Conservation (phyloP, 2,797 vertebrate genomes). For the Spinus pinus region DNA sequence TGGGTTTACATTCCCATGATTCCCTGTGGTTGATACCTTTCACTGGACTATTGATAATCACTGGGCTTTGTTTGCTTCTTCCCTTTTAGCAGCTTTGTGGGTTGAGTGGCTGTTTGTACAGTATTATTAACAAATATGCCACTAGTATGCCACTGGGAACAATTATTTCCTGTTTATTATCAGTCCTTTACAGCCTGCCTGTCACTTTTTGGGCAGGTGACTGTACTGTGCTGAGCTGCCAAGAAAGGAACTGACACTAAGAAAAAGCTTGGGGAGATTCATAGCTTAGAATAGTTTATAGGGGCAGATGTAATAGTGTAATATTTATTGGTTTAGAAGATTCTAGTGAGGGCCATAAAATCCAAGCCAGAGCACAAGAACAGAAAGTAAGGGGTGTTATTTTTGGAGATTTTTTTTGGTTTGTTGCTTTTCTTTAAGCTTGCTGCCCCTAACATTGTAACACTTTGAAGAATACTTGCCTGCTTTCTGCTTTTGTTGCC, state of each 20-base stretch:
- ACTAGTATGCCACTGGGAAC: not conserved
- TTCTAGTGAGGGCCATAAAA: not conserved
- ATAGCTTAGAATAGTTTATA: not conserved
- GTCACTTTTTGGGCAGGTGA: not conserved
- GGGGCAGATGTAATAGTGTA: not conserved
- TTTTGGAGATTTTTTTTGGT: not conserved
- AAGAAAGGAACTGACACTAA: not conserved
- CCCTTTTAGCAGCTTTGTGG: not conserved
- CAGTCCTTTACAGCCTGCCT: not conserved
- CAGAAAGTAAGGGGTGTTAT: not conserved
- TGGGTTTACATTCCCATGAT: not conserved
- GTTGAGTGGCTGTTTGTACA: slow-evolving; percentile 12
- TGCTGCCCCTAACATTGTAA: not conserved
- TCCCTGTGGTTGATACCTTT: slow-evolving; percentile 28
- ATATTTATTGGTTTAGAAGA: not conserved
- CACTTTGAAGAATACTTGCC: not conserved
- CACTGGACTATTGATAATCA: slow-evolving; percentile 6
- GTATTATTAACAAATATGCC: not conserved
- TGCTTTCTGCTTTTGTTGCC: not conserved
- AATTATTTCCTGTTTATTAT: not conserved
- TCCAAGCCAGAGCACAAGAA: not conserved
- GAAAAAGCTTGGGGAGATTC: not conserved
- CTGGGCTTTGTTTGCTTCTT: slow-evolving; percentile 5
- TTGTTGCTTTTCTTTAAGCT: not conserved
- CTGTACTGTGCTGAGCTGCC: not conserved